phyloP scores from a whole-genome alignment of 1,140 invertebrate species.

The Pomacea maculata region DNA sequence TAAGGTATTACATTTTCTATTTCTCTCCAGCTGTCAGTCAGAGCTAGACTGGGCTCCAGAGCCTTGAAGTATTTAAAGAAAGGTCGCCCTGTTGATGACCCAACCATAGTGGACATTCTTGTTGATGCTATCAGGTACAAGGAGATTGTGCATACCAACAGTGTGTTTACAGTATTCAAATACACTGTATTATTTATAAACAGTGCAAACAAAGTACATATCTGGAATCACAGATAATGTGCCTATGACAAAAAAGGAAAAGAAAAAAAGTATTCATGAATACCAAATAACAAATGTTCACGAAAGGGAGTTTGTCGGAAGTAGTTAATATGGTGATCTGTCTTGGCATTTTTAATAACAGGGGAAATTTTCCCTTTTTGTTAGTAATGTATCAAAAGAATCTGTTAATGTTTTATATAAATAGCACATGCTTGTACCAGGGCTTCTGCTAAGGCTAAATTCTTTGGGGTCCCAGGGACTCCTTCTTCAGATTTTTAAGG shows the following conservation, averaged over 20 bases:
- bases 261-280: not conserved
- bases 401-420: not conserved
- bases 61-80: slow-evolving; percentile 56
- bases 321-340: not conserved
- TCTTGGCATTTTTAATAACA: not conserved
- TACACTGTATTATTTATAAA: too few species aligned
- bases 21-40: slow-evolving; percentile 49
- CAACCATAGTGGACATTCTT: slow-evolving; percentile 59
- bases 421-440: not conserved
- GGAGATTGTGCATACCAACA: too few species aligned
- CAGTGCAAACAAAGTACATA: too few species aligned
- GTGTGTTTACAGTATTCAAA: too few species aligned
- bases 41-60: slow-evolving; percentile 60
- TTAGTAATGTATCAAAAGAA: not conserved
- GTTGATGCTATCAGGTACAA: slow-evolving; percentile 59
- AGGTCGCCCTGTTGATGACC: slow-evolving; percentile 60
- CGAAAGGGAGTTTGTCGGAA: too few species aligned
- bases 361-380: not conserved
- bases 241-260: not conserved
- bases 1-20: slow-evolving; percentile 1
- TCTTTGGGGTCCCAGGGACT: too few species aligned
- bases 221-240: too few species aligned
- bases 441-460: too few species aligned
- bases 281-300: not conserved
- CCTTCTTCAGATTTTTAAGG: too few species aligned